phyloP scores from a whole-genome alignment of 1,140 invertebrate species.

The Bactericera cockerelli region DNA sequence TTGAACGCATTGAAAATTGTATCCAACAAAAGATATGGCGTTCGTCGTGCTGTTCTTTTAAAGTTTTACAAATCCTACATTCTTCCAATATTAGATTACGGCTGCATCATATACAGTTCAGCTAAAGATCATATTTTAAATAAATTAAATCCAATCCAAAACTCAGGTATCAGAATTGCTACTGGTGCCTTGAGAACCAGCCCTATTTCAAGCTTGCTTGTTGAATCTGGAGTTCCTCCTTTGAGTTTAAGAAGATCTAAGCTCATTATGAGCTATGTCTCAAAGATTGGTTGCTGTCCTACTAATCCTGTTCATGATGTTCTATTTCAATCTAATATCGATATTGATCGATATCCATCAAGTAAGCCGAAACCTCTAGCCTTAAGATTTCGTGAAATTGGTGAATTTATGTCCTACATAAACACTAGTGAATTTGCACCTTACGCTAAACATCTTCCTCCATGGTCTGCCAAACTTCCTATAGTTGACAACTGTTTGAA shows the following conservation, averaged over 20 bases:
- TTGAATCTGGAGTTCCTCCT: neutral
- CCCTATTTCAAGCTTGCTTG: neutral
- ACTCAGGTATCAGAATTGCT: conserved; percentile 7
- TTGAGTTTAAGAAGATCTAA: neutral
- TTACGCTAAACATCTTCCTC: no score
- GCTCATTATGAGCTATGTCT: neutral
- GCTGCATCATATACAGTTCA: conserved; percentile 4
- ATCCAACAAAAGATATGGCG: neutral
- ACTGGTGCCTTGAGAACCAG: conserved; percentile 3
- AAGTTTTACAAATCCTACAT: conserved; percentile 7
- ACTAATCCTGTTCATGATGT: neutral
- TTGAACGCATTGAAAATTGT: conserved; percentile 8
- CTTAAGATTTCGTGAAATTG: no score
- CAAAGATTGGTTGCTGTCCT: neutral
- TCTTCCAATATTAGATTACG: conserved; percentile 9
- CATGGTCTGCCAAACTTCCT: no score
- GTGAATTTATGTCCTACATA: no score
- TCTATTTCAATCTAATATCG: neutral
- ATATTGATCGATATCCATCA: no score
- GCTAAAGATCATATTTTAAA: neutral
- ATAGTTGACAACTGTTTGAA: no score
- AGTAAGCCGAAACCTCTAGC: no score
- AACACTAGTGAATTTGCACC: no score
- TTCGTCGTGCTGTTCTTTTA: neutral
- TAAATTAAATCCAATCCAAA: conserved; percentile 4